Percentiles rank a stretch among this genome's conserved stretches.
Conservation (phyloP, 2,888 invertebrate genomes). For the Eupeodes latifasciatus region DNA sequence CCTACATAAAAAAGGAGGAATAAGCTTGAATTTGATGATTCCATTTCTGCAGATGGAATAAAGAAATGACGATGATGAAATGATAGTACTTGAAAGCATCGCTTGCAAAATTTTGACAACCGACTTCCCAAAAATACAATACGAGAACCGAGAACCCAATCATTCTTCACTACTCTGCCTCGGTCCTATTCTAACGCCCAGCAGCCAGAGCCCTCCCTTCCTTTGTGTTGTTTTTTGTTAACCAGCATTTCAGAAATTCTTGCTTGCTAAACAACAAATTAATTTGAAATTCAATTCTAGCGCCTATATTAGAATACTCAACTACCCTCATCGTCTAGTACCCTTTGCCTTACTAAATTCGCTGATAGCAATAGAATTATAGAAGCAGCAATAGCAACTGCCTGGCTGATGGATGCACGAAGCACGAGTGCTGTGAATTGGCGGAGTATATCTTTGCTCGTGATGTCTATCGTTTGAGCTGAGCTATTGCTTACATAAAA, state of each 20-base stretch:
- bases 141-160: neutral
- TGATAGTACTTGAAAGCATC: neutral
- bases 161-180: too few relatives aligned
- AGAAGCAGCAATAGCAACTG: neutral
- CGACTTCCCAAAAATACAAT: slow-evolving; percentile 19
- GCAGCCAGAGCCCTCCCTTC: too few relatives aligned
- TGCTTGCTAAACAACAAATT: slow-evolving; percentile 48
- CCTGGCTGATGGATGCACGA: neutral
- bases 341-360: neutral
- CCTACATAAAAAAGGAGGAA: neutral
- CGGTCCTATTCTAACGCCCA: too few relatives aligned
- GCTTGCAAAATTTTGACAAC: slow-evolving; percentile 21
- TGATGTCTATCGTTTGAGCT: slow-evolving; percentile 33
- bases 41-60: neutral
- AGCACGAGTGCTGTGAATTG: slow-evolving; percentile 14
- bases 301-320: slow-evolving; percentile 64
- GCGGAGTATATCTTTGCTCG: slow-evolving; percentile 29
- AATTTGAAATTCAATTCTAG: slow-evolving; percentile 72
- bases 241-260: slow-evolving; percentile 23
- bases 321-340: slow-evolving; percentile 20
- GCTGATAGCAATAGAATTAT: neutral
- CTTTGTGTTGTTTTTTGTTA: neutral
- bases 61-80: neutral
- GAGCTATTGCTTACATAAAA: slow-evolving; percentile 68
- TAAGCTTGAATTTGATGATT: neutral